Evolutionary conservation across 2,113 vertebrate genomes (phyloP), one percentile per base, ranked within the genome.

Genomic region (Tautogolabrus adspersus): DNA sequence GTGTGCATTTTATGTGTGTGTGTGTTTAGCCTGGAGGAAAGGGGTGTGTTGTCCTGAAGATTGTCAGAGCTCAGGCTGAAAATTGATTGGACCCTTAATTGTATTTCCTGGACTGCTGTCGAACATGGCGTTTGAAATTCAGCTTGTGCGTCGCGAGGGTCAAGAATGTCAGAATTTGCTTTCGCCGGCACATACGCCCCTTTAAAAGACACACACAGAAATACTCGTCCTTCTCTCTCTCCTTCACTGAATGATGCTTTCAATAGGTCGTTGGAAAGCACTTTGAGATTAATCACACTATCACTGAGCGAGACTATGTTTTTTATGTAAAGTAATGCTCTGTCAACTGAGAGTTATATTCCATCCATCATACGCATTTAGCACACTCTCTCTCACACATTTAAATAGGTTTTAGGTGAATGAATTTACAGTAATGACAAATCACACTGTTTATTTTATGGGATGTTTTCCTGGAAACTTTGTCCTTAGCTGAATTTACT

Each of bases 71-170:
- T 59, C 47, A 23, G 85, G 81, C 85, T 75, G 72, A 63, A 84
- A 79, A 90, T 88, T 91, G 88, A 93, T 92, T 84, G 83, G 85
- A 68, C 44, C 61, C 58, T 78, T 90, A 91, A 92, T 91, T 90
- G 85, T 82, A 72, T 86, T 91, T 92, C 83, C 87, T 76, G 72
- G 77, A 67, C 75, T 68, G 77, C 79, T 87, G 86, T 82, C 56
- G 61, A 73, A 66, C 10, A 30, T 22, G 8, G 3, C n/a, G 52
- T 59, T 93, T 91, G 57, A 90, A 79, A 92, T 93, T 84, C 90
- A 89, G 88, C 61, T 1, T 10, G 54, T 18, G 75, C 38, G 0
- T 60, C 64, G 22, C 10, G 11, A 10, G 85, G 89, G 87, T 90
- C 82, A 79, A n/a, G 30, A 10, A 18, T 85, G 84, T 77, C 74